Evolutionary conservation across 30 jellyfish, hydroid and myxozoan genomes (phyloP).

Genomic region (Pseudorhiza aurosa): DNA sequence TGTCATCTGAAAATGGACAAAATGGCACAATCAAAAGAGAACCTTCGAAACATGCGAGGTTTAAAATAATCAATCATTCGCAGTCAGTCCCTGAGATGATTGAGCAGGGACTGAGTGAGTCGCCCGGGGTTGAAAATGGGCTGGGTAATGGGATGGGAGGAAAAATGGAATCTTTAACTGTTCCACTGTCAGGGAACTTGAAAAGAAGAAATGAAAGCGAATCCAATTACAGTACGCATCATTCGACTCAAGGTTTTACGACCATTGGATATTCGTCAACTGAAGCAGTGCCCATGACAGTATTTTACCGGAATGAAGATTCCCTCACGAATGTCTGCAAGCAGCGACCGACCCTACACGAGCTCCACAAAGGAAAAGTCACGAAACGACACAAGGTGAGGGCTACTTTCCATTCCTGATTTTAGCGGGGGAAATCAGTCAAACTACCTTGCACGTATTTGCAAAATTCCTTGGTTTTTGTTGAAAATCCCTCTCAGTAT

Average conservation of each 20-base stretch:
- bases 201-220: slow-evolving; percentile 50
- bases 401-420: neutral
- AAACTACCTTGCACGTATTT: too few relatives aligned
- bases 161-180: slow-evolving; percentile 6
- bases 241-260: slow-evolving; percentile 58
- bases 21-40: slow-evolving; percentile 18
- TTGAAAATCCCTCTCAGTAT: too few relatives aligned
- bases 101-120: neutral
- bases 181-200: slow-evolving; percentile 28
- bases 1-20: neutral
- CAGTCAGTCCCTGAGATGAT: slow-evolving; percentile 9
- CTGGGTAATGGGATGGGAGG: neutral
- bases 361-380: slow-evolving; percentile 77
- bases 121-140: neutral
- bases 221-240: slow-evolving; percentile 41
- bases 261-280: slow-evolving; percentile 94
- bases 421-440: too few relatives aligned
- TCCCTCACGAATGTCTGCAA: slow-evolving; percentile 79
- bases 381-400: slow-evolving; percentile 12
- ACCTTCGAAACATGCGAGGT: slow-evolving; percentile 69
- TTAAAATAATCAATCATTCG: slow-evolving; percentile 70
- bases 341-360: slow-evolving; percentile 94
- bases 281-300: slow-evolving; percentile 98
- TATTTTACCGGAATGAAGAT: slow-evolving; percentile 88
- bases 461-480: too few relatives aligned